Evolutionary conservation across 2,113 vertebrate genomes (phyloP).

Genomic region (Meles meles): DNA sequence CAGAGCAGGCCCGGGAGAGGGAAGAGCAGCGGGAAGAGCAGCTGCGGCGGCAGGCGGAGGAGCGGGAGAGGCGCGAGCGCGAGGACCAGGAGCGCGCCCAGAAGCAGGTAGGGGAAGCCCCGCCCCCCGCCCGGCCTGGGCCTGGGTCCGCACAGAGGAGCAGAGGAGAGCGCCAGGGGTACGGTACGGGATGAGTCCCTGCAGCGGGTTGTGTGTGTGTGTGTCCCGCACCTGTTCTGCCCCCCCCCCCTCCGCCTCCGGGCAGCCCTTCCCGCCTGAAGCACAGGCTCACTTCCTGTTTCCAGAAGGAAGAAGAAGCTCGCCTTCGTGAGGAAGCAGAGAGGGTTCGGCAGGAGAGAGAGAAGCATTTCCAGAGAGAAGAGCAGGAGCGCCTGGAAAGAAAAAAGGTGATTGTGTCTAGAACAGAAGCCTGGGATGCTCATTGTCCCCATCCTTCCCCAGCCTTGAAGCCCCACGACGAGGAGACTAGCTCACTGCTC

Average conservation of each 20-base stretch:
- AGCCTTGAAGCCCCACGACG: neutral
- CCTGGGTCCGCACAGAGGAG: neutral
- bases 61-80: slow-evolving; percentile 85
- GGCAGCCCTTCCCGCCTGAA: neutral
- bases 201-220: too few relatives aligned
- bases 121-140: fast-evolving
- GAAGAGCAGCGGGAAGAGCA: slow-evolving; percentile 80
- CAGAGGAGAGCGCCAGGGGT: fast-evolving
- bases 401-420: slow-evolving; percentile 88
- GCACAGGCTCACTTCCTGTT: neutral
- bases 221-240: fast-evolving
- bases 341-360: slow-evolving; percentile 89
- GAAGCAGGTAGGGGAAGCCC: slow-evolving; percentile 85
- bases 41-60: slow-evolving; percentile 74
- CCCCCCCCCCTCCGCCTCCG: neutral
- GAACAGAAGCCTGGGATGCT: fast-evolving
- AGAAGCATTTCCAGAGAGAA: slow-evolving; percentile 95
- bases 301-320: slow-evolving; percentile 91
- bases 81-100: slow-evolving; percentile 87
- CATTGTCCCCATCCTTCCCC: fast-evolving
- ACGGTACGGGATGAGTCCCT: fast-evolving
- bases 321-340: slow-evolving; percentile 91
- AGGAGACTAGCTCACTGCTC: neutral
- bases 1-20: slow-evolving; percentile 83
- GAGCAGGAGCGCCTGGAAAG: slow-evolving; percentile 96